Conservation (phyloP, 2,113 vertebrate species). For the Passer domesticus region DNA sequence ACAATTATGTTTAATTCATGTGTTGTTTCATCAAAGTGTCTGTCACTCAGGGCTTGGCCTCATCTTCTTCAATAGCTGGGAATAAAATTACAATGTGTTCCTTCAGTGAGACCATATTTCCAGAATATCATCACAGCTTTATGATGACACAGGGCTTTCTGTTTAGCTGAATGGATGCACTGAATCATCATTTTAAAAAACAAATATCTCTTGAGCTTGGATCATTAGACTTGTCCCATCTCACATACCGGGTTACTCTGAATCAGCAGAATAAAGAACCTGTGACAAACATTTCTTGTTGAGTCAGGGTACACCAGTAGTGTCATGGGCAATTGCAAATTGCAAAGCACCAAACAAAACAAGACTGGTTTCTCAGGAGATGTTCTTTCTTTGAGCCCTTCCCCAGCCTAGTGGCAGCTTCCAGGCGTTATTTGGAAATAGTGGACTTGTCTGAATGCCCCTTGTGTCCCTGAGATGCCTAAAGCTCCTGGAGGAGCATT, state of each 20-base stretch:
- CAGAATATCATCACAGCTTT: conserved; percentile 48
- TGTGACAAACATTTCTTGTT: not conserved
- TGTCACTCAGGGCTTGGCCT: conserved; percentile 45
- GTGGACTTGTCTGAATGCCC: not conserved
- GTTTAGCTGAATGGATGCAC: conserved; percentile 1
- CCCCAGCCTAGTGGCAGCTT: not conserved
- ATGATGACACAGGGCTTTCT: conserved; percentile 40
- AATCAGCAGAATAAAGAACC: not conserved
- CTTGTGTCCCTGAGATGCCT: fast-evolving
- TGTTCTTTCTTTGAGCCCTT: not conserved
- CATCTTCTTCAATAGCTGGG: conserved; percentile 52
- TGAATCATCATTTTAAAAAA: not conserved
- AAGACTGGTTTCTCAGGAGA: not conserved
- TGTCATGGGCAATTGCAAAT: not conserved
- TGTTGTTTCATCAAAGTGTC: conserved; percentile 52
- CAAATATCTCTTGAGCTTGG: not conserved
- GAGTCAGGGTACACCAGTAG: not conserved
- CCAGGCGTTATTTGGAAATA: not conserved
- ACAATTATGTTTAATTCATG: conserved; percentile 58
- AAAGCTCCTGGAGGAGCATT: not conserved
- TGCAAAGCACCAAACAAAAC: not conserved
- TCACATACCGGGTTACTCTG: not conserved
- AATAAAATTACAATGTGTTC: conserved; percentile 58
- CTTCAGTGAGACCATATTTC: conserved; percentile 43
- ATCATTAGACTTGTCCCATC: not conserved